A percentile compares a stretch with the other conserved stretches of the same genome.
These are phyloP conservation scores for Tyto alba DNA, from an alignment of 2,113 vertebrate species.

Conservation along the genomic window DNA sequence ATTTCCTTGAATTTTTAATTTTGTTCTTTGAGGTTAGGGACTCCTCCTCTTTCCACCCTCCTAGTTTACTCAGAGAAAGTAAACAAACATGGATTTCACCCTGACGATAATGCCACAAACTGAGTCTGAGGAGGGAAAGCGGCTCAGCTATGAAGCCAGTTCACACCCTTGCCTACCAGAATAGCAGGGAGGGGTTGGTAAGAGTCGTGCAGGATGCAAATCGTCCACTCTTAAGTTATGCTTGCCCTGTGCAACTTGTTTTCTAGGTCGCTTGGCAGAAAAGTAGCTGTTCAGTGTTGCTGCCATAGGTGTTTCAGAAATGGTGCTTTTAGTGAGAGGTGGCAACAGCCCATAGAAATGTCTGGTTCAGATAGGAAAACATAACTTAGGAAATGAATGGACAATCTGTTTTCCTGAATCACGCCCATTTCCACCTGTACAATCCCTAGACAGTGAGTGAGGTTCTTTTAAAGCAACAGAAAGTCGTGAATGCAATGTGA, in stretches of 20 bases:
- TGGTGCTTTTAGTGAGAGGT: not conserved
- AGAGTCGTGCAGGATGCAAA: not conserved
- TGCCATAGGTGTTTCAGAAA: not conserved
- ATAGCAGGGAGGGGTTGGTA: not conserved
- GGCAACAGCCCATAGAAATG: not conserved
- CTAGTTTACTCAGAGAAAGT: not conserved
- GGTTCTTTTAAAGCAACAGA: not conserved
- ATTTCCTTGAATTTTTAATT: not conserved
- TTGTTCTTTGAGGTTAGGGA: not conserved
- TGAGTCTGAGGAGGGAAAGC: not conserved
- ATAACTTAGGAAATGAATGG: not conserved
- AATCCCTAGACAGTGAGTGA: not conserved
- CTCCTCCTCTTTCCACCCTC: not conserved
- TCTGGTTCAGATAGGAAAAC: not conserved
- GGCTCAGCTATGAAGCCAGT: not conserved
- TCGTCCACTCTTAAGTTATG: not conserved
- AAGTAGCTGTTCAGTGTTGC: not conserved
- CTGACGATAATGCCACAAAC: not conserved
- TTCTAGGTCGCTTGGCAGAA: conserved; percentile 15
- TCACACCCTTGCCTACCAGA: not conserved
- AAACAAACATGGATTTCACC: not conserved
- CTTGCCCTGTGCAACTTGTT: not conserved
- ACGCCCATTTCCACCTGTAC: not conserved
- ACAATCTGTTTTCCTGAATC: not conserved
- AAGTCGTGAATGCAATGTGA: not conserved